Percentiles rank a stretch among this genome's conserved stretches.
Conservation (phyloP, 2,888 invertebrate species). For the Melanostoma mellinum region DNA sequence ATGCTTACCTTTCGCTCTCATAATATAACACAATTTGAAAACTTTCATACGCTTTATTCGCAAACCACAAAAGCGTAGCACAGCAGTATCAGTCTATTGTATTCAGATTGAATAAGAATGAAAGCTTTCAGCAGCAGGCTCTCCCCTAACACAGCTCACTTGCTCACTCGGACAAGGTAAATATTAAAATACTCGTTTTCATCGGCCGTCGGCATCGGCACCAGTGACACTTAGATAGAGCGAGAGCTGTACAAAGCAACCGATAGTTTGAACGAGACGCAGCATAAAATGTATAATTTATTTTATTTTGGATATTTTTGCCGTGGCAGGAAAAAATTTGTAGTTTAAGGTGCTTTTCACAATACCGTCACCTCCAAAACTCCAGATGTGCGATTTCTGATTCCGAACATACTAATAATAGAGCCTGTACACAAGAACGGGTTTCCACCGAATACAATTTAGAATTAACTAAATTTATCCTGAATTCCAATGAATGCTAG, state of each 20-base stretch:
- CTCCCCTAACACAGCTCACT: constrained; percentile 64
- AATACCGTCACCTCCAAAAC: constrained; percentile 38
- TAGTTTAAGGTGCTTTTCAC: constrained; percentile 55
- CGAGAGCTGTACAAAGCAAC: constrained; percentile 56
- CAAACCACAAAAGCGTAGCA: constrained; percentile 1
- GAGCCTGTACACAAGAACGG: constrained; percentile 30
- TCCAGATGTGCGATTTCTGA: constrained; percentile 62
- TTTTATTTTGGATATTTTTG: constrained; percentile 57
- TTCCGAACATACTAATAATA: constrained; percentile 53
- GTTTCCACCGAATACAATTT: neutral
- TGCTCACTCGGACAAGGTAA: constrained; percentile 71
- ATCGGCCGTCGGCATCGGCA: constrained; percentile 68
- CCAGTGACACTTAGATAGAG: constrained; percentile 65
- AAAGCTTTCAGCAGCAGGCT: constrained; percentile 61
- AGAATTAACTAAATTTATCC: constrained; percentile 50
- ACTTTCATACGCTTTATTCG: constrained; percentile 53
- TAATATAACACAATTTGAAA: constrained; percentile 62
- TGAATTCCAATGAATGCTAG: constrained; percentile 52
- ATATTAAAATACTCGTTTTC: constrained; percentile 72
- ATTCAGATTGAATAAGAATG: constrained; percentile 20
- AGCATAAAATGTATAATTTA: constrained; percentile 57
- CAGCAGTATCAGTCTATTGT: constrained; percentile 32
- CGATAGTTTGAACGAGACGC: constrained; percentile 59
- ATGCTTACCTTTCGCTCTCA: constrained; percentile 65
- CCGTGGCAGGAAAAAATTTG: constrained; percentile 53